Evolutionary conservation across 2,113 vertebrate genomes (phyloP).

Genomic region (Urocynchramus pylzowi): DNA sequence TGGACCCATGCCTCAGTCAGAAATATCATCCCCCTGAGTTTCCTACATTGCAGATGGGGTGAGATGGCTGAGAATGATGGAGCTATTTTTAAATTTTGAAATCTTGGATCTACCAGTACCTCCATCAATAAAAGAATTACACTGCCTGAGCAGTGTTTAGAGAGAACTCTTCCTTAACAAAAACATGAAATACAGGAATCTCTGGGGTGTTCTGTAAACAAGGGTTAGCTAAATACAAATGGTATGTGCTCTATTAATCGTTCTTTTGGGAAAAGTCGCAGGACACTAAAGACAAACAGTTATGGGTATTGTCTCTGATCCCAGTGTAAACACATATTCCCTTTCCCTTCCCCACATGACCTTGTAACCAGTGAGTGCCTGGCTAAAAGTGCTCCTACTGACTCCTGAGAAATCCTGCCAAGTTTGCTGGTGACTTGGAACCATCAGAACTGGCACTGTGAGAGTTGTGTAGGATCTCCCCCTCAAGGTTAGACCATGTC

Average conservation of each 20-base stretch:
- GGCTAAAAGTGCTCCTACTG: not conserved
- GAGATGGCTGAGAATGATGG: not conserved
- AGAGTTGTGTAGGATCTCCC: not conserved
- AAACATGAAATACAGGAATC: not conserved
- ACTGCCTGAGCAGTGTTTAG: not conserved
- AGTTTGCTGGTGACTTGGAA: not conserved
- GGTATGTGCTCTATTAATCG: not conserved
- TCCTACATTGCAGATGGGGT: not conserved
- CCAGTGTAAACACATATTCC: not conserved
- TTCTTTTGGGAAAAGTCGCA: not conserved
- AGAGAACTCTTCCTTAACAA: not conserved
- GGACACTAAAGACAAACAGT: not conserved
- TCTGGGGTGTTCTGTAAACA: not conserved
- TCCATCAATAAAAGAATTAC: not conserved
- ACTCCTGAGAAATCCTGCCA: not conserved
- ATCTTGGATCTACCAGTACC: not conserved
- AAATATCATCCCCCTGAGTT: not conserved
- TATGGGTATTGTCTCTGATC: not conserved
- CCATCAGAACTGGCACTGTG: rapidly evolving
- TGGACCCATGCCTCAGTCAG: not conserved
- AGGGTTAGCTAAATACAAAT: not conserved
- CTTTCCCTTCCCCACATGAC: not conserved
- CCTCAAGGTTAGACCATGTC: rapidly evolving
- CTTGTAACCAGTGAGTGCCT: not conserved
- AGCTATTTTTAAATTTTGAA: not conserved